Evolutionary conservation across 2,888 invertebrate species (phyloP).

Genomic region (Stegophylla sp.): DNA sequence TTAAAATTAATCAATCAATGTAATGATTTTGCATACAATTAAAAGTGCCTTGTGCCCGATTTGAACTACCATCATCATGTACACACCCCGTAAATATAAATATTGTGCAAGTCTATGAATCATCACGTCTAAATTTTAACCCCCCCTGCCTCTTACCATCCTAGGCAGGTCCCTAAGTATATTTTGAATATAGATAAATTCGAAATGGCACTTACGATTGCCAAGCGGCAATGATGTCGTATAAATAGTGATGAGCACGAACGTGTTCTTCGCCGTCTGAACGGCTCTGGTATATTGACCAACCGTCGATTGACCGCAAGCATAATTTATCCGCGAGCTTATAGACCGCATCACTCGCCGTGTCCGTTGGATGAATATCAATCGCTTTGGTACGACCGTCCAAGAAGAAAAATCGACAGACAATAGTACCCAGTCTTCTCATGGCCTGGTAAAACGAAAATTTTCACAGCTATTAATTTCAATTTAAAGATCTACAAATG

Average conservation of each 20-base stretch:
- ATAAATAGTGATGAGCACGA: conserved; percentile 86
- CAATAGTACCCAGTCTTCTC: conserved; percentile 87
- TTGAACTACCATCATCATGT: no score
- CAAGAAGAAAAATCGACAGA: conserved; percentile 92
- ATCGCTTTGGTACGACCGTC: conserved; percentile 95
- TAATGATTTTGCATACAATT: no score
- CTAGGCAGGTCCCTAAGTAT: no score
- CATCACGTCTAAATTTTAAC: no score
- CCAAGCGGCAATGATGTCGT: conserved; percentile 94
- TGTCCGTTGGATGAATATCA: conserved; percentile 93
- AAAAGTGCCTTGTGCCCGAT: no score
- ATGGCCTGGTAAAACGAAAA: conserved; percentile 73
- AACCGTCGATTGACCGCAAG: conserved; percentile 83
- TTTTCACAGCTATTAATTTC: no score
- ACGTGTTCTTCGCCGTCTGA: conserved; percentile 89
- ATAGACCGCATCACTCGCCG: conserved; percentile 87
- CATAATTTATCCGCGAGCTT: conserved; percentile 88
- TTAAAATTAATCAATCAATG: no score
- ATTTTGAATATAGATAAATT: no score
- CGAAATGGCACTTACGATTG: conserved; percentile 73
- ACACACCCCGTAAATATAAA: no score
- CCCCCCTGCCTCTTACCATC: no score
- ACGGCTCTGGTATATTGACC: conserved; percentile 92
- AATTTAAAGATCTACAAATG: no score
- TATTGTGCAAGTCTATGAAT: no score